Conservation (phyloP, 2,888 invertebrate species). For the Diloba caeruleocephala region DNA sequence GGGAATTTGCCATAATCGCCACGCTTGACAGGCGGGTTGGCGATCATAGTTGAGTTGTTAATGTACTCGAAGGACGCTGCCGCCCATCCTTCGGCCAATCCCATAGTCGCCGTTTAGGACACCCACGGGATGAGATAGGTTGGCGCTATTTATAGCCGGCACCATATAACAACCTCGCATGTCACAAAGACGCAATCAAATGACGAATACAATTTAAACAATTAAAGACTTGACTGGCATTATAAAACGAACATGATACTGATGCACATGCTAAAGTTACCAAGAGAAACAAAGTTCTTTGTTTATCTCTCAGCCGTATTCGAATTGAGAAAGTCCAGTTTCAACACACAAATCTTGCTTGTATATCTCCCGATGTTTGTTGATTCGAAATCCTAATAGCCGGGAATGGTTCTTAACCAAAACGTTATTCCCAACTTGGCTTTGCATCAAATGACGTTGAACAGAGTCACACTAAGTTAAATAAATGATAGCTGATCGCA, state of each 20-base stretch:
- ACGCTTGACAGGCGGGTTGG: no score
- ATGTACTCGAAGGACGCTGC: no score
- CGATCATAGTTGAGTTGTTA: no score
- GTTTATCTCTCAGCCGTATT: slow-evolving; percentile 23
- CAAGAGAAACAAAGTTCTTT: slow-evolving; percentile 39
- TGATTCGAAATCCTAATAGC: slow-evolving; percentile 61
- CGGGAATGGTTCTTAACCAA: slow-evolving; percentile 63
- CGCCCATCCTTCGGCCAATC: no score
- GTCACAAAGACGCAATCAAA: no score
- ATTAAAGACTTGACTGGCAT: slow-evolving; percentile 1
- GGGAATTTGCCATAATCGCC: no score
- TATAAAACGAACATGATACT: slow-evolving; percentile 22
- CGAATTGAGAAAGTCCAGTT: slow-evolving; percentile 45
- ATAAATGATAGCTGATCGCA: slow-evolving; percentile 32
- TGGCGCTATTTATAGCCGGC: no score
- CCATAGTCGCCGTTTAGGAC: no score
- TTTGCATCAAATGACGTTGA: slow-evolving; percentile 55
- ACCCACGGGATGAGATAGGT: no score
- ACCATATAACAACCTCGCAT: no score
- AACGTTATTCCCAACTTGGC: slow-evolving; percentile 55
- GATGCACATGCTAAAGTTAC: slow-evolving; percentile 33
- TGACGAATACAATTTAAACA: neutral
- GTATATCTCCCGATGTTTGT: slow-evolving; percentile 55
- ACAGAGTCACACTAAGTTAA: slow-evolving; percentile 52
- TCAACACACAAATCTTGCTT: slow-evolving; percentile 26